phyloP scores from a whole-genome alignment of 2,888 invertebrate species.

The Latheticus oryzae region DNA sequence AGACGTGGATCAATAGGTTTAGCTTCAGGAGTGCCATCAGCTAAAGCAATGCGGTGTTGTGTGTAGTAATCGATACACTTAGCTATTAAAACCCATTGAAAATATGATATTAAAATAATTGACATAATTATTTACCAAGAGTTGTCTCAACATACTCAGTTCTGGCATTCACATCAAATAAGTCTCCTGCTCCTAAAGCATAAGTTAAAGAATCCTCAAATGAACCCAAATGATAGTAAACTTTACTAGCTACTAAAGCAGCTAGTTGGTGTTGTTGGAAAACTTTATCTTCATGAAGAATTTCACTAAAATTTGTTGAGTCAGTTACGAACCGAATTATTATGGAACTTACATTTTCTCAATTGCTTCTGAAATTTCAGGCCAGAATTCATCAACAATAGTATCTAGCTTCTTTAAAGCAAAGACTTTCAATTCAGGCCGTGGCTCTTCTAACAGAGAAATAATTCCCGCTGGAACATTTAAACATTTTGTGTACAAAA shows the following conservation, averaged over 20 bases:
- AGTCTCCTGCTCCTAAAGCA: slow-evolving; percentile 93
- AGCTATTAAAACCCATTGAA: slow-evolving; percentile 74
- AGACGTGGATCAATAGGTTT: slow-evolving; percentile 84
- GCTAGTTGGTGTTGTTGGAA: slow-evolving; percentile 93
- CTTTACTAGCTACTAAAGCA: slow-evolving; percentile 97
- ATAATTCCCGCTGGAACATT: slow-evolving; percentile 84
- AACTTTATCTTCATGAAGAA: slow-evolving; percentile 91
- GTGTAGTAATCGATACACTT: slow-evolving; percentile 98
- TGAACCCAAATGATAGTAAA: slow-evolving; percentile 97
- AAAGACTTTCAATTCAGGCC: slow-evolving; percentile 92
- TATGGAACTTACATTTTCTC: slow-evolving; percentile 88
- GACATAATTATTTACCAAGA: slow-evolving; percentile 72
- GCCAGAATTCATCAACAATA: slow-evolving; percentile 98
- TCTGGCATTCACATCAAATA: slow-evolving; percentile 94
- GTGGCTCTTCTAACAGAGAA: slow-evolving; percentile 93
- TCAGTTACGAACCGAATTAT: not conserved
- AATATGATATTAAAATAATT: too few relatives aligned
- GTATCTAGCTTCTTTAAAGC: slow-evolving; percentile 92
- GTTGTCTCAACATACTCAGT: slow-evolving; percentile 98
- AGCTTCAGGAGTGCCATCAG: slow-evolving; percentile 74
- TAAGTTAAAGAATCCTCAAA: slow-evolving; percentile 98
- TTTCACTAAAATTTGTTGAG: slow-evolving; percentile 74
- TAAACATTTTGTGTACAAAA: slow-evolving; percentile 31
- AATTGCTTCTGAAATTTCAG: slow-evolving; percentile 97
- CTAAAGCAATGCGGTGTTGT: slow-evolving; percentile 82